Evolutionary conservation across 1,140 invertebrate species (phyloP), one percentile per base, ranked within the genome.

Genomic region (Macrotrachela quadricornifera): DNA sequence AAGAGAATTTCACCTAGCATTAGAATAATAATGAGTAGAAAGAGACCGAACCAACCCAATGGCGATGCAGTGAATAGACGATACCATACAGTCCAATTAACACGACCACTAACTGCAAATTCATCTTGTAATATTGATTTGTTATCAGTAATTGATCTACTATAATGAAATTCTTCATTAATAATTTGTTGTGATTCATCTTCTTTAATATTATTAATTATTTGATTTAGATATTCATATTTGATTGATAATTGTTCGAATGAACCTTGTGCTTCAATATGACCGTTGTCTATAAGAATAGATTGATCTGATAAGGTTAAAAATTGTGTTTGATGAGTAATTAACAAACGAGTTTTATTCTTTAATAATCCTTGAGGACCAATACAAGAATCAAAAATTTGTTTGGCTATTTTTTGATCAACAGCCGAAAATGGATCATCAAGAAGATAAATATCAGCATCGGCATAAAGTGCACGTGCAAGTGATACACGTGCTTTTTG

Each of bases 341-440:
- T 44, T 16, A 57, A 47, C n/a, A 57, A 30, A 21, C 56, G 43
- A 16, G 56, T 57, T 43, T 49, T 58, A 40, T 48, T 56, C 57
- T 54, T 54, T 9, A 68, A 58, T 10, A 67, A 12, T 37, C 65
- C 63, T 38, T 60, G 50, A 6, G 66, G 62, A 14, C 67, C 66
- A 43, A 72, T 64, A 11, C 72, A 69, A 42, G 21, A 15, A 14
- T 49, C 46, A 41, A 55, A 55, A 36, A 74, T 72, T 51, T 72
- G 66, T 48, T 65, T 63, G 0, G 69, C 72, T 6, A 74, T 65
- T 49, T 67, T 63, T 12, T 65, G 61, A 59, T 75, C 73, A 8
- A 75, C 71, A 15, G 73, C 68, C 49, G 70, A 72, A 8, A 75
- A 59, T 16, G 73, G 73, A 58, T 75, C 73, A 59, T 75, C 74